These are phyloP conservation scores for Lithophane leautieri DNA, from an alignment of 2,888 invertebrate genomes.

Conservation along the genomic window DNA sequence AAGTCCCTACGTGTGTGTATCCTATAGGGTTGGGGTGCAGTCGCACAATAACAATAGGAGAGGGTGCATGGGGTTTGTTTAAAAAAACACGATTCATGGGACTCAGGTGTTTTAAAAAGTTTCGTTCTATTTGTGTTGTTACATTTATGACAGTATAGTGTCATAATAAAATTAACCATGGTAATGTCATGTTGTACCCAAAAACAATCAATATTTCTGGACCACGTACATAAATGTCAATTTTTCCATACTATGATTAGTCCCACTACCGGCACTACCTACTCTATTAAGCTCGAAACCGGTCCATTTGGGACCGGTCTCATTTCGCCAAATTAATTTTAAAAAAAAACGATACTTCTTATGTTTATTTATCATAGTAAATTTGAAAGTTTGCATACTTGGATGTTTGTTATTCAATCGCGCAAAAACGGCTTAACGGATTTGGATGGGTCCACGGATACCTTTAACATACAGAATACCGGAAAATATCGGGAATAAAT, in stretches of 20 bases:
- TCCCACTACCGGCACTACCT: not conserved
- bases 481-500: too few relatives aligned
- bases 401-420: not conserved
- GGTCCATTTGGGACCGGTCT: too few relatives aligned
- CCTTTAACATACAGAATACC: too few relatives aligned
- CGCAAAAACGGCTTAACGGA: not conserved
- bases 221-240: not conserved
- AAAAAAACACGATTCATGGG: constrained; percentile 1
- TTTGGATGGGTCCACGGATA: not conserved
- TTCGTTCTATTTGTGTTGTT: not conserved
- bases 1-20: not conserved
- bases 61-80: not conserved
- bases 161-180: not conserved
- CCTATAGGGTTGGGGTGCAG: not conserved
- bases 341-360: too few relatives aligned
- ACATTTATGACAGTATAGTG: not conserved
- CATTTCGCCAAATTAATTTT: not conserved
- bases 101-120: constrained; percentile 1
- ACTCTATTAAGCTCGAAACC: not conserved
- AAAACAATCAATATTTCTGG: not conserved
- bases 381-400: not conserved
- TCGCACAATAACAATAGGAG: not conserved
- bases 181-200: not conserved
- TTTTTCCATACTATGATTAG: not conserved
- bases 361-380: too few relatives aligned